Base-by-base conservation (phyloP, 30 jellyfish, hydroid and myxozoan species). In the Aurelia coerulea region DNA sequence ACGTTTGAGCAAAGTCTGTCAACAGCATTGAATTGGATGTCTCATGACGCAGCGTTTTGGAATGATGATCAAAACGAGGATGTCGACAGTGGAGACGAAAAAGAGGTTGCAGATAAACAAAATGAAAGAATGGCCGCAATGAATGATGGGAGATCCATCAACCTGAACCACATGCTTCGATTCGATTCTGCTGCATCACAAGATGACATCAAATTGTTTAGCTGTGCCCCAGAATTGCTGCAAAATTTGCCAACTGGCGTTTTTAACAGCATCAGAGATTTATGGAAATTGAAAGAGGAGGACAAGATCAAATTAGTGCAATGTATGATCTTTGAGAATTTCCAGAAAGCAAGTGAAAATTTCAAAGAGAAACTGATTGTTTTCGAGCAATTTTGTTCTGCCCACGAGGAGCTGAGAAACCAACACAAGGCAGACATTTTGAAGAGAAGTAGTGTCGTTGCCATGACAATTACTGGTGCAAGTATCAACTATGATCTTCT, bases 401-500 rank as follows among this genome's bases (percentile, higher is more conserved):
- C 37, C 23, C 63, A 67, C 34, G 65, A 54, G 16, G 91, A 77
- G 60, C 67, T 81, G 0, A 54, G 51, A 19, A 72, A 39, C 79
- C 92, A 90, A 82, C 74, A 74, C 81, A 90, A 59, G 56, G 83
- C 88, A 12, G 79, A 35, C 31, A 65, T 83, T 37, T 73, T 90
- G 76, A 50, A 54, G n/a, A 50, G 50, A 10, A 73, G 73, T 33
- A 10, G 49, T 1, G 77, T 90, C 42, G 65, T 90, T 63, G 97
- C 95, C 50, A 70, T 82, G 80, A 90, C 97, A 31, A 81, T 75
- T 18, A 90, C 97, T 9, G 97, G 97, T 35, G 97, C 97, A 18
- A 54, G 94, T 46, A 90, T 90, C 18, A 72, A 90, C 34, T 74
- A 77, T 18, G 85, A 50, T 32, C 76, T 90, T 50, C 74, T 90